A percentile compares a stretch with the other conserved stretches of the same genome.
Conservation (phyloP, 1,140 invertebrate genomes). For the Apocrypta bakeri region DNA sequence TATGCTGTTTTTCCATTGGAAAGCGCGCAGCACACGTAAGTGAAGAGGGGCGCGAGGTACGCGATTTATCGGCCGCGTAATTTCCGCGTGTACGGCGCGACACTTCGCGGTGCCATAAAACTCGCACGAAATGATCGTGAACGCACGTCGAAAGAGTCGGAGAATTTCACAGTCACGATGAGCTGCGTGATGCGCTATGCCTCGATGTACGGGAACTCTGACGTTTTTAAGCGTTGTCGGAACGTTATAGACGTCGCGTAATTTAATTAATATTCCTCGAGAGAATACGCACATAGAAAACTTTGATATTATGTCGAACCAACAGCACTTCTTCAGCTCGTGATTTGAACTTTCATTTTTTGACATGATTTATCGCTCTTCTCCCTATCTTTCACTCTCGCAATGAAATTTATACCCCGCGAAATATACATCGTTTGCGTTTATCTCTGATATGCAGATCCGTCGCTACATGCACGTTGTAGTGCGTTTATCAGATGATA, state of each 20-base stretch:
- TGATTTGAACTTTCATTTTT: neutral
- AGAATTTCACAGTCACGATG: constrained; percentile 17
- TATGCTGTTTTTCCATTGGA: constrained; percentile 29
- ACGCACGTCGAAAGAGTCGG: constrained; percentile 2
- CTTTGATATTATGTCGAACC: no score
- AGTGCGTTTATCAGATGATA: constrained; percentile 1
- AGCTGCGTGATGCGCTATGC: neutral
- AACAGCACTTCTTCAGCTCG: no score
- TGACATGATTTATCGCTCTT: neutral
- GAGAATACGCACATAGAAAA: neutral
- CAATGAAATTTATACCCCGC: neutral
- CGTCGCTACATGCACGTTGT: neutral
- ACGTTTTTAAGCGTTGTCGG: constrained; percentile 32
- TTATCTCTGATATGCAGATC: neutral
- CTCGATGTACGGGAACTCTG: neutral
- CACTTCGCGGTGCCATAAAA: constrained; percentile 39
- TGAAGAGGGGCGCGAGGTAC: neutral
- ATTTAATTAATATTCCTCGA: constrained; percentile 18
- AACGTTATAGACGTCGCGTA: neutral
- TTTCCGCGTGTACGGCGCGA: constrained; percentile 17
- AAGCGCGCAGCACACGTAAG: neutral
- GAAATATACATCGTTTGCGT: neutral
- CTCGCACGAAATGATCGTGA: neutral
- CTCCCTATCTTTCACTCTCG: neutral
- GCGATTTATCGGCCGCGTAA: constrained; percentile 42